These are phyloP conservation scores for Emberiza fucata DNA, from an alignment of 2,113 vertebrate species.

Conservation along the genomic window DNA sequence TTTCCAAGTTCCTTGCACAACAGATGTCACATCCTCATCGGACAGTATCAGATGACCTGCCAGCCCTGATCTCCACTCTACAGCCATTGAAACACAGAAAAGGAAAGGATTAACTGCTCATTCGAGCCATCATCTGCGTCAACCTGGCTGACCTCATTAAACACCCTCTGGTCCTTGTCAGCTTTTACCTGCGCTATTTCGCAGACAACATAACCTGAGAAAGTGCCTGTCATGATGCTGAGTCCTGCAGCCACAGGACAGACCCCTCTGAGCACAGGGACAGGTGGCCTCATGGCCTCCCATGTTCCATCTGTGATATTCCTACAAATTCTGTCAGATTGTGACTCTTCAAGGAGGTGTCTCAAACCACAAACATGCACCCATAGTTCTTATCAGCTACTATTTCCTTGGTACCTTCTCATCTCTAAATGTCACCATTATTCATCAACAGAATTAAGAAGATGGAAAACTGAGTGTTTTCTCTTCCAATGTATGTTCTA, in stretches of 20 bases:
- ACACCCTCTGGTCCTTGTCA: neutral
- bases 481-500: neutral
- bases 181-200: neutral
- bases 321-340: neutral
- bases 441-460: neutral
- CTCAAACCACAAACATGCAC: neutral
- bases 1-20: conserved; percentile 94
- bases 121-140: neutral
- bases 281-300: neutral
- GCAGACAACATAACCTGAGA: neutral
- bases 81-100: neutral
- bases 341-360: neutral
- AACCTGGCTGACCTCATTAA: neutral
- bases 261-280: neutral
- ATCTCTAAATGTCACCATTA: neutral
- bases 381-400: neutral
- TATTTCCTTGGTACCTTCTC: neutral
- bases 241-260: neutral
- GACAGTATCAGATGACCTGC: conserved; percentile 96
- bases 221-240: neutral
- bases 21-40: conserved; percentile 93
- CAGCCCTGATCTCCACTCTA: conserved; percentile 95
- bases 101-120: neutral
- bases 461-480: neutral
- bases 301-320: neutral